Evolutionary conservation across 1,140 invertebrate genomes (phyloP).

Genomic region (Diachasmimorpha longicaudata): DNA sequence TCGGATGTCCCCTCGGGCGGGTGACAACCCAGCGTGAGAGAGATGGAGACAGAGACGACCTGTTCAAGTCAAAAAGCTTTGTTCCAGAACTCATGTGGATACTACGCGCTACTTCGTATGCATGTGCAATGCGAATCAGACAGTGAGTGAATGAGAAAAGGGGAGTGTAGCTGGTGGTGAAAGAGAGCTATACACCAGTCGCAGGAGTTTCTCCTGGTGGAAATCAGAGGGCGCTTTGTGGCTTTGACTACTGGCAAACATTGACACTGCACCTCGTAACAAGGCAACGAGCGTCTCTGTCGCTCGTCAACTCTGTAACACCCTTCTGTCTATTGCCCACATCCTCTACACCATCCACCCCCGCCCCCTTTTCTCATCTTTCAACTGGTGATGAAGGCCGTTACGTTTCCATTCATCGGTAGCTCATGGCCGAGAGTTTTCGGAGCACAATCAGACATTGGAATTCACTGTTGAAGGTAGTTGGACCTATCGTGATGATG

Average conservation of each 20-base stretch:
- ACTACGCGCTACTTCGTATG: neutral
- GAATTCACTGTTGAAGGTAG: neutral
- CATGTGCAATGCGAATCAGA: slow-evolving; percentile 15
- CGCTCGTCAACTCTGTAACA: neutral
- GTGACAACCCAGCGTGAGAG: too few species aligned
- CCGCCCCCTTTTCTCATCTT: too few species aligned
- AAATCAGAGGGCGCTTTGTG: slow-evolving; percentile 22
- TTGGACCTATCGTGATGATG: neutral
- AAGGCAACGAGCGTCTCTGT: neutral
- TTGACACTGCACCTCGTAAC: slow-evolving; percentile 15
- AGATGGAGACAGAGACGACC: too few species aligned
- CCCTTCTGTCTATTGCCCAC: neutral
- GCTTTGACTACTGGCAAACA: slow-evolving; percentile 14
- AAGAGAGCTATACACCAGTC: slow-evolving; percentile 1
- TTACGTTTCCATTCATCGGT: neutral
- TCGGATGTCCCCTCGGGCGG: too few species aligned
- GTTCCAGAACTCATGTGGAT: too few species aligned
- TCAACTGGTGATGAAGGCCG: neutral
- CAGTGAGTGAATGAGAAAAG: neutral
- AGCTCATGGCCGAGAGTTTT: neutral
- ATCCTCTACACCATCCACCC: too few species aligned
- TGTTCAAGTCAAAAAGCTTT: too few species aligned
- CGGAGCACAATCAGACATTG: neutral
- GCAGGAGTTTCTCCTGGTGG: neutral
- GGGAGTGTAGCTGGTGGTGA: neutral